Evolutionary conservation across 2,888 invertebrate genomes (phyloP).

Genomic region (Drosophila robusta): DNA sequence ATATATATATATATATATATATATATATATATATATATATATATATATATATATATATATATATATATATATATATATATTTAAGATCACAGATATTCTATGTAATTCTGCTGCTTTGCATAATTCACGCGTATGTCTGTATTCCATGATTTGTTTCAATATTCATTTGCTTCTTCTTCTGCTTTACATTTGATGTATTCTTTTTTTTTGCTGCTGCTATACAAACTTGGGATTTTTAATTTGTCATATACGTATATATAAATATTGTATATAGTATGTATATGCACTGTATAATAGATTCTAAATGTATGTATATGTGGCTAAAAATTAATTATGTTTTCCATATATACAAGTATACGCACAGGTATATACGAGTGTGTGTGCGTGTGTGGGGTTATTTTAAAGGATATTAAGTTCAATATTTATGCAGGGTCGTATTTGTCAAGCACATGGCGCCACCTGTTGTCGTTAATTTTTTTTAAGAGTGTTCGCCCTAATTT

Average conservation of each 20-base stretch:
- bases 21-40: constrained; percentile 15
- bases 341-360: constrained; percentile 42
- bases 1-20: constrained; percentile 22
- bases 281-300: constrained; percentile 46
- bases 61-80: constrained; percentile 75
- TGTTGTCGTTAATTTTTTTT: constrained; percentile 6
- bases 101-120: constrained; percentile 80
- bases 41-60: constrained; percentile 74
- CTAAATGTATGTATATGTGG: constrained; percentile 54
- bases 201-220: constrained; percentile 10
- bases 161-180: constrained; percentile 25
- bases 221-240: constrained; percentile 15
- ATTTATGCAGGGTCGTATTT: constrained; percentile 15
- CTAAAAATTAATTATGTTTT: constrained; percentile 44
- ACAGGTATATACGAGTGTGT: constrained; percentile 23
- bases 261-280: constrained; percentile 57
- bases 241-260: constrained; percentile 64
- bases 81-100: constrained; percentile 86
- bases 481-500: too few species aligned
- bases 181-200: constrained; percentile 44
- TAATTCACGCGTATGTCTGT: constrained; percentile 64
- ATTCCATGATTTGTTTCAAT: constrained; percentile 50
- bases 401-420: constrained; percentile 19
- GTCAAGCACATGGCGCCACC: constrained; percentile 29
- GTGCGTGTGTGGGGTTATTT: constrained; percentile 15